A percentile compares a stretch with the other conserved stretches of the same genome.
Conservation (phyloP, 2,888 invertebrate species). For the Dasysyrphus albostriatus region DNA sequence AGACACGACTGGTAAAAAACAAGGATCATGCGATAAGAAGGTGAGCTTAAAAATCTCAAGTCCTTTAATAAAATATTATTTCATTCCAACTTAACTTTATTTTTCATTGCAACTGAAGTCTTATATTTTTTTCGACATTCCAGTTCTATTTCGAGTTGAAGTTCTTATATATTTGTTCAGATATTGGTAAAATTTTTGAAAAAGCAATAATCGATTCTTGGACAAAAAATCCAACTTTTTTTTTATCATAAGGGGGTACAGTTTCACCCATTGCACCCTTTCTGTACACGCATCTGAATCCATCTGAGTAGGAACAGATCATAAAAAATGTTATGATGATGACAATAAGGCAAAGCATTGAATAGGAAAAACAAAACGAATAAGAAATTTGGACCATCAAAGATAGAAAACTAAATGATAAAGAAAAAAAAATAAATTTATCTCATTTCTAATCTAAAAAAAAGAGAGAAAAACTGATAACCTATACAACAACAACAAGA, state of each 20-base stretch:
- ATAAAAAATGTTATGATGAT: conserved; percentile 18
- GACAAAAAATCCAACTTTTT: too few species aligned
- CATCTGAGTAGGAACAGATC: conserved; percentile 4
- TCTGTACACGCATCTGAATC: background rate
- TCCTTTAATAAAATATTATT: too few species aligned
- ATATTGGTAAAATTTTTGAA: too few species aligned
- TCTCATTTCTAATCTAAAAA: background rate
- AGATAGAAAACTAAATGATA: conserved; percentile 10
- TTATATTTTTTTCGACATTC: too few species aligned
- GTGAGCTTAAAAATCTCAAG: too few species aligned
- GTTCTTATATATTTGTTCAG: too few species aligned
- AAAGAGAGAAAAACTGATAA: background rate
- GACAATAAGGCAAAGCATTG: conserved; percentile 32
- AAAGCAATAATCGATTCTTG: too few species aligned
- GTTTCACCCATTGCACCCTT: background rate
- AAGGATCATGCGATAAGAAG: too few species aligned
- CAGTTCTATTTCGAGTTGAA: too few species aligned
- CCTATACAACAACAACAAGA: background rate
- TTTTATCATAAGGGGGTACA: background rate
- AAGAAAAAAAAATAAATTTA: background rate
- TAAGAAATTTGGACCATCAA: conserved; percentile 10
- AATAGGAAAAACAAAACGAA: conserved; percentile 64
- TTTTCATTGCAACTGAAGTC: too few species aligned
- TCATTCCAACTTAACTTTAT: too few species aligned
- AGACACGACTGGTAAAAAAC: too few species aligned